Evolutionary conservation across 1,140 invertebrate species (phyloP), one percentile per base, ranked within the genome.

Genomic region (Bombus polaris): DNA sequence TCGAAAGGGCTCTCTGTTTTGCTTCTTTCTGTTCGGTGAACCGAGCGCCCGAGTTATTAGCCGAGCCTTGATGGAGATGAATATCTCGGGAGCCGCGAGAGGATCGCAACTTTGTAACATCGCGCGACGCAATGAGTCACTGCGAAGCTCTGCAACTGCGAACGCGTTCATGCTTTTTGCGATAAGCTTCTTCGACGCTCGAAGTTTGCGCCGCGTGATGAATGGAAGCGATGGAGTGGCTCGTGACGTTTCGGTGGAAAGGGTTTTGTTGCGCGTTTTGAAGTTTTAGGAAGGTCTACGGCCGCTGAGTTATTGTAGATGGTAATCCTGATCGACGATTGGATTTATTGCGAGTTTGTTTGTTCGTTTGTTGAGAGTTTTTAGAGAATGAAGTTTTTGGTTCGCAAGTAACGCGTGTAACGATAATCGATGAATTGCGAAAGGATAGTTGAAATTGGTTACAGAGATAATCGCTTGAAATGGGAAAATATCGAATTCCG

Each of bases 61-160:
- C 82, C 77, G 44, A 68, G 76, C 72, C 76, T 72, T 65, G 83
- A 84, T 72, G 83, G 83, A 80, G 83, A 85, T 80, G 83, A 84
- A 85, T 85, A 85, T 85, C 83, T 79, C 32, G 68, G 42, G 25
- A 9, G 80, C n/a, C 59, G 57, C 57, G 42, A 25, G 35, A 62
- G 32, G 76, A 15, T 85, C 47, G 83, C n/a, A 79, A 84, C 76
- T 84, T 84, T 72, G 66, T 39, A 68, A 66, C 81, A 28, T 53
- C 22, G 71, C 32, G 35, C 28, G 8, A 42, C 25, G 15, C 32
- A 73, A 37, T 77, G 81, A 77, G 65, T 57, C 65, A 83, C 81
- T 35, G 47, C 42, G 28, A 57, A 28, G 32, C 18, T 77, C 35
- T 68, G 18, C 18, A 53, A 53, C 47, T 28, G 35, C 73, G 72